Evolutionary conservation across 2,888 invertebrate genomes (phyloP).

Genomic region (Tetragonisca angustula): DNA sequence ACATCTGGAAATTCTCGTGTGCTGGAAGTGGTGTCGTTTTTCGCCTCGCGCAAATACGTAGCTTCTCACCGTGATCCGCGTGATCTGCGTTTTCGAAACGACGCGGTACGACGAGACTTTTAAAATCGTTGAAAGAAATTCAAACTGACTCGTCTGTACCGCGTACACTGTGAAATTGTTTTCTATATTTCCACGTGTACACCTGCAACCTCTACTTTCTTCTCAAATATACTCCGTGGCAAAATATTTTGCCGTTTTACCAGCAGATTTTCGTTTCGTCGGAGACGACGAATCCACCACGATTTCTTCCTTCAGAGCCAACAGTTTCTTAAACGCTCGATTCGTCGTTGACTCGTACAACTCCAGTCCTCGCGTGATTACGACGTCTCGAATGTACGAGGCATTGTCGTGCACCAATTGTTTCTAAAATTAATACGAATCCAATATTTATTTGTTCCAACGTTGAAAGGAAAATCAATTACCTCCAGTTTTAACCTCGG

Average conservation of each 20-base stretch:
- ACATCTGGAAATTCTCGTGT: too few relatives aligned
- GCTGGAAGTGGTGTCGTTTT: too few relatives aligned
- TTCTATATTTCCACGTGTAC: not conserved
- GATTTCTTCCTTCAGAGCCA: conserved; percentile 84
- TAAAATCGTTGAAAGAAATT: conserved; percentile 50
- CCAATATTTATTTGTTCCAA: conserved; percentile 3
- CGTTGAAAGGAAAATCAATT: conserved; percentile 32
- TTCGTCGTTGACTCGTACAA: conserved; percentile 79
- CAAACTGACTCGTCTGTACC: conserved; percentile 61
- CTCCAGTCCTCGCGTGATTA: conserved; percentile 80
- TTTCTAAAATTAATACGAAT: conserved; percentile 81
- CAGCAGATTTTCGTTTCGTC: conserved; percentile 85
- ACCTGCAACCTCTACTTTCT: not conserved
- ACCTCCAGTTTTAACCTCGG: conserved; percentile 86
- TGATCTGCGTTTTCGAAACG: too few relatives aligned
- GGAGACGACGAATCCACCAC: conserved; percentile 86
- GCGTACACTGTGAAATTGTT: conserved; percentile 1
- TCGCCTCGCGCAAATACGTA: too few relatives aligned
- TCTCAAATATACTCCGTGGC: conserved; percentile 86
- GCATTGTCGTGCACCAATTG: conserved; percentile 89
- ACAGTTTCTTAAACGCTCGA: conserved; percentile 76
- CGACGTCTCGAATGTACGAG: conserved; percentile 88
- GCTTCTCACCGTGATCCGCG: too few relatives aligned
- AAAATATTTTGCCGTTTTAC: conserved; percentile 88
- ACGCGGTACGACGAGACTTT: too few relatives aligned